Conservation (phyloP, 2,888 invertebrate species). For the Nomada hirtipes region DNA sequence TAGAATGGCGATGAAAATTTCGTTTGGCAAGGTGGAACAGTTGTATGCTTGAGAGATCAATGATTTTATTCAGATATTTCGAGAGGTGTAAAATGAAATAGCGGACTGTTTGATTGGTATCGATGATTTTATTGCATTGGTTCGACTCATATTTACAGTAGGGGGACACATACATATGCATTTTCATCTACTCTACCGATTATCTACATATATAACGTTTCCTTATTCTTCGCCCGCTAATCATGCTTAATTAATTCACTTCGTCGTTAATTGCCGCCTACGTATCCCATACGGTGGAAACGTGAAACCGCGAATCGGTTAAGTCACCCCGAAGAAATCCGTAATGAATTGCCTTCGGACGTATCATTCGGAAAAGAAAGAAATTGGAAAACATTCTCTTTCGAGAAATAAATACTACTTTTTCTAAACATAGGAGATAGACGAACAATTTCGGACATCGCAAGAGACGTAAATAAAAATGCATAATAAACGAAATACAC, state of each 20-base stretch:
- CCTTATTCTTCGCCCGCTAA: constrained; percentile 57
- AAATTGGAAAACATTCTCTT: background rate
- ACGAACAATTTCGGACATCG: constrained; percentile 33
- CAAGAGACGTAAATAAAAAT: constrained; percentile 66
- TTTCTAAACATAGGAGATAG: no score
- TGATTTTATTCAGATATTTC: background rate
- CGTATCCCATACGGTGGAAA: constrained; percentile 58
- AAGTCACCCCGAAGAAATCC: constrained; percentile 1
- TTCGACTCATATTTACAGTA: constrained; percentile 82
- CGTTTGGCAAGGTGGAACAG: background rate
- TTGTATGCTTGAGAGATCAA: background rate
- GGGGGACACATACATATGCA: constrained; percentile 82
- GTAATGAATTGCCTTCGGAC: background rate
- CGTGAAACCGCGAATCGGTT: constrained; percentile 31
- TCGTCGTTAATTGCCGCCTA: constrained; percentile 60
- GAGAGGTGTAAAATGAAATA: background rate
- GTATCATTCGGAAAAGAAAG: background rate
- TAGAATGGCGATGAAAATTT: background rate
- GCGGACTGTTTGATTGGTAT: constrained; percentile 52
- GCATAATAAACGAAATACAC: constrained; percentile 57
- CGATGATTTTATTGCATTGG: constrained; percentile 83
- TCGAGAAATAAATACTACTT: background rate
- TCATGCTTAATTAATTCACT: constrained; percentile 67
- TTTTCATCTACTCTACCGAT: constrained; percentile 79
- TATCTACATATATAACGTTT: constrained; percentile 81